These are phyloP conservation scores for Calyptomena viridis DNA, from an alignment of 2,113 vertebrate genomes.

Conservation along the genomic window DNA sequence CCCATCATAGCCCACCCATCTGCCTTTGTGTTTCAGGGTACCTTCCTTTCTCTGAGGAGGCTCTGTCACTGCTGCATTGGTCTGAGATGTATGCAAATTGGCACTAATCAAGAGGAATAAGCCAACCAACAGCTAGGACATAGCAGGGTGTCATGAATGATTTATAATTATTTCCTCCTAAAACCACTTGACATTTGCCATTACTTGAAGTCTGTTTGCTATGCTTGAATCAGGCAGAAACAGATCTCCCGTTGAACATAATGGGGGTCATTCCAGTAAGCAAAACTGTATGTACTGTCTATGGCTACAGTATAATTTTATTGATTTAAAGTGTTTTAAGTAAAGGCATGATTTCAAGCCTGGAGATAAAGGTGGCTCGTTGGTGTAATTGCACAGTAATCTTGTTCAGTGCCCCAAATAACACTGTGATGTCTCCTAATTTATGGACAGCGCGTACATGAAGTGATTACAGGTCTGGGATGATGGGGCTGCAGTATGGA, in stretches of 20 bases:
- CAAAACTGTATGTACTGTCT: constrained; percentile 61
- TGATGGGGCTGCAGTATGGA: constrained; percentile 32
- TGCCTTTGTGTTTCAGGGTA: neutral
- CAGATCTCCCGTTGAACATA: constrained; percentile 26
- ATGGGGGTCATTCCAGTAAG: constrained; percentile 55
- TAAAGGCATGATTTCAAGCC: constrained; percentile 52
- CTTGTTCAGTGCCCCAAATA: constrained; percentile 56
- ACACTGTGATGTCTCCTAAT: constrained; percentile 46
- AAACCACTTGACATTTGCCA: constrained; percentile 64
- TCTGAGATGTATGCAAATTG: constrained; percentile 28
- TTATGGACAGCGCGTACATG: constrained; percentile 33
- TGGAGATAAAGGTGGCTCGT: constrained; percentile 44
- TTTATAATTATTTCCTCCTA: constrained; percentile 58
- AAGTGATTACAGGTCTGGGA: constrained; percentile 54
- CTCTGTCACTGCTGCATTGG: neutral
- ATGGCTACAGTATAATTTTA: constrained; percentile 51
- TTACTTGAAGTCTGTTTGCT: constrained; percentile 64
- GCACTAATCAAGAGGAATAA: constrained; percentile 20
- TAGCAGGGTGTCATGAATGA: constrained; percentile 20
- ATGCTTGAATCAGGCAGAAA: constrained; percentile 62
- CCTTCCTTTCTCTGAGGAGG: neutral
- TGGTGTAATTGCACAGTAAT: constrained; percentile 64
- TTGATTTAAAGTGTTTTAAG: constrained; percentile 65
- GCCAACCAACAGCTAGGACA: constrained; percentile 14
- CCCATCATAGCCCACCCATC: fast-evolving